phyloP scores from a whole-genome alignment of 2,113 vertebrate genomes.

The Lophotis ruficrista region DNA sequence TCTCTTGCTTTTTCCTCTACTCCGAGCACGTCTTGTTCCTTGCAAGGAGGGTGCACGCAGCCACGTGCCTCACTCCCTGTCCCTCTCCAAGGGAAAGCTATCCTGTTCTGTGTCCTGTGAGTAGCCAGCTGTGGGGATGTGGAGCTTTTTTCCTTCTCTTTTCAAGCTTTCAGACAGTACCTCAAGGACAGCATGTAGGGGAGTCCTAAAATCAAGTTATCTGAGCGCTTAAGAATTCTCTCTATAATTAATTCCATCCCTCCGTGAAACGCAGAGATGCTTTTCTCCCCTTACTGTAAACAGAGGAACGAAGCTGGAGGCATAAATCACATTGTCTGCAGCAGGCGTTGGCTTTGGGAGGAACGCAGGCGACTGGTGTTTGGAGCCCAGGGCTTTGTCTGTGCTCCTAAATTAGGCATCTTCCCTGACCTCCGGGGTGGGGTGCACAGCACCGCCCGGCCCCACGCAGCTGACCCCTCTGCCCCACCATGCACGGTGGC shows the following conservation, averaged over 20 bases:
- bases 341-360: neutral
- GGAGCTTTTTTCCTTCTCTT: neutral
- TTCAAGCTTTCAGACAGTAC: neutral
- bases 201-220: neutral
- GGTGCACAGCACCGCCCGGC: accelerated
- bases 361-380: accelerated
- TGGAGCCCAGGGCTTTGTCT: neutral
- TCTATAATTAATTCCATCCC: neutral
- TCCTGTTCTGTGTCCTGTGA: neutral
- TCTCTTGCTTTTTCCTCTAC: neutral
- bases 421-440: neutral
- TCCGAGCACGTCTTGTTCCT: neutral
- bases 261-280: neutral
- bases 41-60: neutral
- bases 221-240: neutral
- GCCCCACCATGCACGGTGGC: accelerated
- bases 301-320: neutral
- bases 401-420: neutral
- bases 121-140: neutral
- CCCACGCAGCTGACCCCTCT: accelerated
- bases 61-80: accelerated
- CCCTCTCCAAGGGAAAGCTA: neutral
- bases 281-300: neutral
- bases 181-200: neutral
- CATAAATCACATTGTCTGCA: neutral